Base-by-base conservation (phyloP, 1,140 invertebrate species). In the Tetraneura akinire region DNA sequence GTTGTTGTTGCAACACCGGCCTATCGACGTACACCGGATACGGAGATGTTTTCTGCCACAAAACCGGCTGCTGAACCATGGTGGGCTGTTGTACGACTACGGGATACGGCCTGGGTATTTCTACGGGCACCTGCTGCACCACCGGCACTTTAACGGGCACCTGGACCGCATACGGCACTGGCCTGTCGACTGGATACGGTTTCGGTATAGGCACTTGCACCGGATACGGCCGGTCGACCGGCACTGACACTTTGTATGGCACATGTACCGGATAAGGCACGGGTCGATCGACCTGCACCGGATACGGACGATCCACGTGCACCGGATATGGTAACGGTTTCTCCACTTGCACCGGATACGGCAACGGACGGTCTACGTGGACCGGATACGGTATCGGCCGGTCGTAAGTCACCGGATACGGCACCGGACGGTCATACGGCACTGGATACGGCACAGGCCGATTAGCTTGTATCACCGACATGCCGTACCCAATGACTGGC, bases 391-490 rank as follows among this genome's bases (percentile, higher is more conserved):
- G 74, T 9, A 78, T 10, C 10, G 74, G 74, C 10, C 47, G 45
- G 4, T 78, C 55, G n/a, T n/a, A n/a, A n/a, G n/a, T n/a, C n/a
- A 92, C 91, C 21, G 89, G 90, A 87, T 92, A 92, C 60, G 91
- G 91, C 55, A 78, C 74, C 0, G 88, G 87, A 49, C n/a, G n/a
- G n/a, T n/a, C n/a, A n/a, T n/a, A n/a, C n/a, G n/a, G n/a, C n/a
- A 92, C 91, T n/a, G 89, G 90, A 87, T 92, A 92, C 60, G 91
- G 91, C 82, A 93, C 90, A 85, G 92, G 92, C 86, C 92, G 93
- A 83, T 92, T 92, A 0, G 89, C 87, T 0, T 84, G 83, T 5
- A 87, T 86, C 51, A 88, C n/a, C n/a, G 87, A 73, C 87, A 88
- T 3, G 88, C 88, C 81, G 83, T 87, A 86, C 1, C 60, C 51